Conservation (phyloP, 2,797 vertebrate species). For the Synanceia verrucosa region DNA sequence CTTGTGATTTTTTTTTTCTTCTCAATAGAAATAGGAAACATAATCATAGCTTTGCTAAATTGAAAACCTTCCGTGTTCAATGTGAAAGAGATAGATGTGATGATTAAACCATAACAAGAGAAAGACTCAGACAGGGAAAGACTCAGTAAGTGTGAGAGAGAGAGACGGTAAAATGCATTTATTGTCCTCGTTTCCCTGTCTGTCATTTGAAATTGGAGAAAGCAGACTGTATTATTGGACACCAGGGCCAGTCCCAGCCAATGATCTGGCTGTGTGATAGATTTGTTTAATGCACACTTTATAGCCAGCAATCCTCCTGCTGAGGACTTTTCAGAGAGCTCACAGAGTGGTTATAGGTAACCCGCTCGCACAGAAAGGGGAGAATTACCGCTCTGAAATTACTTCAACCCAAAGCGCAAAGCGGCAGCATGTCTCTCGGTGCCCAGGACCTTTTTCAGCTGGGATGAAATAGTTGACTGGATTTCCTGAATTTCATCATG, state of each 20-base stretch:
- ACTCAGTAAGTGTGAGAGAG: conserved; percentile 1
- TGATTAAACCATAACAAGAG: conserved; percentile 57
- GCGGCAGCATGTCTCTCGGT: conserved; percentile 40
- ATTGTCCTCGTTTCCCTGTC: conserved; percentile 64
- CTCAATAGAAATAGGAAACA: conserved; percentile 54
- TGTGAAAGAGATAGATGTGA: conserved; percentile 46
- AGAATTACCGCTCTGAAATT: conserved; percentile 71
- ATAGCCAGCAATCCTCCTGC: conserved; percentile 67
- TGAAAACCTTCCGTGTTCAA: conserved; percentile 51
- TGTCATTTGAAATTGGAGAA: conserved; percentile 73
- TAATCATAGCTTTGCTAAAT: conserved; percentile 58
- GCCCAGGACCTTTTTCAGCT: conserved; percentile 39
- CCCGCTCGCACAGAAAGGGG: conserved; percentile 58
- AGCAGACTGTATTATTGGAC: conserved; percentile 72
- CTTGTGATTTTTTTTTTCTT: conserved; percentile 20
- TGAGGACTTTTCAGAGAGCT: conserved; percentile 67
- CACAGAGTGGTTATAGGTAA: conserved; percentile 72
- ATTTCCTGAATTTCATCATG: conserved; percentile 61
- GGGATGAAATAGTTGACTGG: conserved; percentile 47
- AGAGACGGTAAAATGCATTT: conserved; percentile 53
- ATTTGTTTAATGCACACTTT: conserved; percentile 75
- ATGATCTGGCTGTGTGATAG: conserved; percentile 67
- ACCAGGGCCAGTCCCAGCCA: conserved; percentile 60
- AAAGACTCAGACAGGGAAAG: conserved; percentile 7
- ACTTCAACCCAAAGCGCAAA: conserved; percentile 64